Evolutionary conservation across 64 coral and sea anemone species (phyloP).

Genomic region (Montipora sp.): DNA sequence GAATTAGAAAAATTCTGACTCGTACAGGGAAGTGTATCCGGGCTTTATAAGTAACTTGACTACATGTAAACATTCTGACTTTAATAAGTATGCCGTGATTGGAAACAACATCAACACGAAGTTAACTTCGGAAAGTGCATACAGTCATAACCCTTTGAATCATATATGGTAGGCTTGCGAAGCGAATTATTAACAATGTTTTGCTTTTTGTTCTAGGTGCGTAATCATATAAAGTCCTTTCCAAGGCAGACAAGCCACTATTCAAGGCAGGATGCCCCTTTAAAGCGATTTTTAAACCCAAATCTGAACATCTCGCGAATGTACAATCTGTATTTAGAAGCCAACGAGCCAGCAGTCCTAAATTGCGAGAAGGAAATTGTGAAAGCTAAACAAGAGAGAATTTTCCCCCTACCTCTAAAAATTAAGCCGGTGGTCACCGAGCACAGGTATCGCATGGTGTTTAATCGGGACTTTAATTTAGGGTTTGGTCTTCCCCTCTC

Average conservation of each 20-base stretch:
- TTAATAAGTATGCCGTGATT: too few species aligned
- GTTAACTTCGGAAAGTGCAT: too few species aligned
- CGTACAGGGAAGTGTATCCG: too few species aligned
- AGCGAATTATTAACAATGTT: neutral
- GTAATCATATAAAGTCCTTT: neutral
- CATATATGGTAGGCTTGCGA: neutral
- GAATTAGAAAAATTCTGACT: too few species aligned
- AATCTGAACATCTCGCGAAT: constrained; percentile 60
- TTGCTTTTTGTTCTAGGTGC: neutral
- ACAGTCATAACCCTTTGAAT: neutral
- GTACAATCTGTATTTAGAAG: constrained; percentile 43
- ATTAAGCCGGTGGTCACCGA: neutral
- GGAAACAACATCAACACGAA: too few species aligned
- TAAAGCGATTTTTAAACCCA: constrained; percentile 7
- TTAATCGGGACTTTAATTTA: too few species aligned
- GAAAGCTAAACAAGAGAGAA: neutral
- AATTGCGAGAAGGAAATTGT: neutral
- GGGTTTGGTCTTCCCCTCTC: too few species aligned
- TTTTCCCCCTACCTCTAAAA: neutral
- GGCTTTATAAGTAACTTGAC: too few species aligned
- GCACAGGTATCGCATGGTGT: too few species aligned
- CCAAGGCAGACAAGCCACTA: constrained; percentile 21
- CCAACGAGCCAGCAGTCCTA: neutral
- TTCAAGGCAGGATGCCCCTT: constrained; percentile 36
- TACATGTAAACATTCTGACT: too few species aligned